Evolutionary conservation across 2,797 vertebrate species (phyloP).

Genomic region (Melopsittacus undulatus): DNA sequence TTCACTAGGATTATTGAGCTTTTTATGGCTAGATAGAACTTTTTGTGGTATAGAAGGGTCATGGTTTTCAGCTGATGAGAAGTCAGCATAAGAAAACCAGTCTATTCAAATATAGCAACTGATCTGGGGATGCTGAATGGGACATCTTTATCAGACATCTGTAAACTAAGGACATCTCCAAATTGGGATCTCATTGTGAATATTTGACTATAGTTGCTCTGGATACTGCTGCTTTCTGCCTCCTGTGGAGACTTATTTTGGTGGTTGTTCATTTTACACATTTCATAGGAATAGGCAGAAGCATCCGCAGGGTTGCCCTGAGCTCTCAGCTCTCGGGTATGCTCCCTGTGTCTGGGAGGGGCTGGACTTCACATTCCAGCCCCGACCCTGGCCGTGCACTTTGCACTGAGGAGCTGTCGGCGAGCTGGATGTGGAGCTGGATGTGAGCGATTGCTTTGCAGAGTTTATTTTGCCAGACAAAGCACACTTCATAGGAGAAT

Average conservation of each 20-base stretch:
- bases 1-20: neutral
- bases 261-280: neutral
- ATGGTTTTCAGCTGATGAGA: neutral
- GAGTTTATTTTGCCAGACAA: neutral
- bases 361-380: slow-evolving; percentile 34
- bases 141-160: neutral
- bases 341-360: neutral
- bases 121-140: neutral
- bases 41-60: neutral
- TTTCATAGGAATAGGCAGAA: neutral
- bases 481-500: neutral
- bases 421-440: neutral
- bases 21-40: neutral
- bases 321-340: neutral
- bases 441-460: neutral
- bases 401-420: neutral
- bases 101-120: neutral
- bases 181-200: neutral
- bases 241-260: neutral
- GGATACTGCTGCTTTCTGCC: neutral
- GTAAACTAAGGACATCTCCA: neutral
- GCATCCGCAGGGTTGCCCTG: neutral
- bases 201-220: neutral
- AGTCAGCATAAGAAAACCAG: neutral
- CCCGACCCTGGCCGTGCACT: neutral